Percentiles rank a stretch among this genome's conserved stretches.
Evolutionary conservation across 1,140 invertebrate genomes (phyloP).

Genomic region (Drosophila orena): DNA sequence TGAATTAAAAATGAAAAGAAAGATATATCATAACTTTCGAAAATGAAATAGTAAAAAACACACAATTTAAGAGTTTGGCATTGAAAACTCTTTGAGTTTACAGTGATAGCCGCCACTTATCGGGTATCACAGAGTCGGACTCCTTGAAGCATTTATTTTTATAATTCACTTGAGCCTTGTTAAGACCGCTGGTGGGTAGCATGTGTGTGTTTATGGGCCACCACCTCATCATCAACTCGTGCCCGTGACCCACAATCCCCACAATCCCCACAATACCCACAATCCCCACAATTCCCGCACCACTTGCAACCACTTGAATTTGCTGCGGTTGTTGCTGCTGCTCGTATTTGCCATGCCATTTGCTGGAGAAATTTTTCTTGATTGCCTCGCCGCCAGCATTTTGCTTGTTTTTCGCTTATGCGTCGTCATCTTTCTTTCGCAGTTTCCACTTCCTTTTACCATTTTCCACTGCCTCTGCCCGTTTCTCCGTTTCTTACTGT

Average conservation of each 20-base stretch:
- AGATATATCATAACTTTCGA: too few species aligned
- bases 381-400: slow-evolving; percentile 75
- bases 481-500: background rate
- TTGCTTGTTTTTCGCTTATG: slow-evolving; percentile 69
- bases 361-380: slow-evolving; percentile 71
- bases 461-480: background rate
- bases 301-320: slow-evolving; percentile 65
- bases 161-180: slow-evolving; percentile 60
- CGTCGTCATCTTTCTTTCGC: slow-evolving; percentile 67
- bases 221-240: slow-evolving; percentile 46
- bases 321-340: slow-evolving; percentile 39
- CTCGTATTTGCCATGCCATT: slow-evolving; percentile 72
- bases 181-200: slow-evolving; percentile 28
- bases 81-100: background rate
- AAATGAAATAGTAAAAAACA: too few species aligned
- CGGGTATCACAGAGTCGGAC: slow-evolving; percentile 35
- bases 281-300: slow-evolving; percentile 18
- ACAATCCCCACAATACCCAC: slow-evolving; percentile 15
- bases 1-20: too few species aligned
- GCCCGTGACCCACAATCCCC: slow-evolving; percentile 1
- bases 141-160: slow-evolving; percentile 19
- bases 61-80: too few species aligned
- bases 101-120: slow-evolving; percentile 3
- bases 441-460: slow-evolving; percentile 30
- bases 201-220: slow-evolving; percentile 40